Conservation (phyloP, 2,797 vertebrate species). For the Ammospiza maritima region DNA sequence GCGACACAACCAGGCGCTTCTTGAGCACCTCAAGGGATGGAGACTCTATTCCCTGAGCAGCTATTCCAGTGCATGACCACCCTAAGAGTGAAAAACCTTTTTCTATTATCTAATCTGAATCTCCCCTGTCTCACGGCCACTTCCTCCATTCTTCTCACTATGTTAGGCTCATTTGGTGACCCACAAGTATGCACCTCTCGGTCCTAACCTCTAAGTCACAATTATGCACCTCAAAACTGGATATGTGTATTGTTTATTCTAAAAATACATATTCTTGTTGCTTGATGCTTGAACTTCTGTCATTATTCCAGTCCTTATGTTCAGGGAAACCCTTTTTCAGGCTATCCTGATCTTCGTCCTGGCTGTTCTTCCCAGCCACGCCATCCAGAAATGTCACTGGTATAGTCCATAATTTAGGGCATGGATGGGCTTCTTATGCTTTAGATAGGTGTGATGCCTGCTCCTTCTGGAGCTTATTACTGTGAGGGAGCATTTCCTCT, state of each 20-base stretch:
- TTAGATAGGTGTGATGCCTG: neutral
- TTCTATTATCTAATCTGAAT: neutral
- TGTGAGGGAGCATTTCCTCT: accelerated
- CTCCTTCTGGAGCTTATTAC: neutral
- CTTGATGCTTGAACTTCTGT: neutral
- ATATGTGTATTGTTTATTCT: neutral
- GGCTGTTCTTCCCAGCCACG: neutral
- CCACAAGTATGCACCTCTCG: accelerated
- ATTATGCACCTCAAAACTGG: accelerated
- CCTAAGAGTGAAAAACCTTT: neutral
- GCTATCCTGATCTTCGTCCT: neutral
- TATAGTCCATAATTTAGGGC: neutral
- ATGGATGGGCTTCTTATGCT: neutral
- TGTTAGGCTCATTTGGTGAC: neutral
- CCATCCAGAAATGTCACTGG: neutral
- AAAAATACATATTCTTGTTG: neutral
- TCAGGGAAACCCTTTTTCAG: neutral
- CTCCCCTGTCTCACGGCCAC: neutral
- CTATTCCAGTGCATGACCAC: neutral
- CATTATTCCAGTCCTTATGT: neutral
- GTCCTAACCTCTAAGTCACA: neutral
- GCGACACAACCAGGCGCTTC: neutral
- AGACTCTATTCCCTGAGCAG: neutral
- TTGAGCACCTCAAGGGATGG: neutral
- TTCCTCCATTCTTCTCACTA: neutral